Percentiles rank a stretch among this genome's conserved stretches.
Conservation (phyloP, 2,797 vertebrate genomes). For the Rachycentron canadum region DNA sequence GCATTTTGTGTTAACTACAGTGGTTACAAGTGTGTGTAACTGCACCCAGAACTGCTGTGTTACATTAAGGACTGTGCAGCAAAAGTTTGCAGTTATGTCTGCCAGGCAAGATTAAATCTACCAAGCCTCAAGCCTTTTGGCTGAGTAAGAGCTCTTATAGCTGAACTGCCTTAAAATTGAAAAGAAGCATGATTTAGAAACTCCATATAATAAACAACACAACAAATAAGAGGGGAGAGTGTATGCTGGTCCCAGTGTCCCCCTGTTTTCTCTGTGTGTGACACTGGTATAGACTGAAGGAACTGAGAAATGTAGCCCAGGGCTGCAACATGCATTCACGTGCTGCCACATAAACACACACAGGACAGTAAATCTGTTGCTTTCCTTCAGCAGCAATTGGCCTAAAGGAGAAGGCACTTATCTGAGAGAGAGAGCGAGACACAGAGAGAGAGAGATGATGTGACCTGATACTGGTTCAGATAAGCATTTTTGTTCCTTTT, state of each 20-base stretch:
- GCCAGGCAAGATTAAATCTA: slow-evolving; percentile 34
- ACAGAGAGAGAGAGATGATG: not conserved
- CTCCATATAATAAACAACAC: slow-evolving; percentile 17
- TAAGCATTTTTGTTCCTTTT: slow-evolving; percentile 46
- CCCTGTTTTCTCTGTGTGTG: slow-evolving; percentile 27
- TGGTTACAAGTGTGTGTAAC: slow-evolving; percentile 1
- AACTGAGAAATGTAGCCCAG: slow-evolving; percentile 21
- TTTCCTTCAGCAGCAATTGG: slow-evolving; percentile 25
- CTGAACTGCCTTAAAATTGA: slow-evolving; percentile 26
- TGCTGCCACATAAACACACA: slow-evolving; percentile 9
- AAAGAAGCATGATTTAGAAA: slow-evolving; percentile 42
- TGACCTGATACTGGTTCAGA: slow-evolving; percentile 49
- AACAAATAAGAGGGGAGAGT: slow-evolving; percentile 9
- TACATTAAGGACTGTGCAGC: slow-evolving; percentile 1
- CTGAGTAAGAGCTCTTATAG: slow-evolving; percentile 8
- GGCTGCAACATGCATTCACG: slow-evolving; percentile 4
- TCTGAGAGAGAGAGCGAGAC: slow-evolving; percentile 15
- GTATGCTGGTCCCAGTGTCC: slow-evolving; percentile 20
- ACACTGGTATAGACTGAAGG: slow-evolving; percentile 35
- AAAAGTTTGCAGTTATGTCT: slow-evolving; percentile 24
- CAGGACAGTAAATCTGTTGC: slow-evolving; percentile 28
- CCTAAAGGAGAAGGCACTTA: slow-evolving; percentile 30
- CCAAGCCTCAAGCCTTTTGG: slow-evolving; percentile 26
- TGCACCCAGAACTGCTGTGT: not conserved
- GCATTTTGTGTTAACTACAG: not conserved